These are phyloP conservation scores for Leucopsar rothschildi DNA, from an alignment of 2,113 vertebrate species.

Conservation along the genomic window DNA sequence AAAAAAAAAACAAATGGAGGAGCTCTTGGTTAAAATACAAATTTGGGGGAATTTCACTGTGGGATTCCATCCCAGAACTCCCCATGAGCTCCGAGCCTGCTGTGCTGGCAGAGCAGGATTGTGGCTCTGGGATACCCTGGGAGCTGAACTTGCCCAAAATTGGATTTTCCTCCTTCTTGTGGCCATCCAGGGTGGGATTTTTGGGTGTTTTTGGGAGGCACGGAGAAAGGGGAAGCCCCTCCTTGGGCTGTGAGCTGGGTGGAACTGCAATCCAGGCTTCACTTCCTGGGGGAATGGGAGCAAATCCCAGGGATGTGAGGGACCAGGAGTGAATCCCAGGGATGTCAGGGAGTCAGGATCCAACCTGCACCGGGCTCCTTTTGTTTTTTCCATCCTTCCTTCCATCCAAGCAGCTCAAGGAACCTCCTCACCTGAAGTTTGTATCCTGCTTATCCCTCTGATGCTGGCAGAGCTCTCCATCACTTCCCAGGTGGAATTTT, in stretches of 20 bases:
- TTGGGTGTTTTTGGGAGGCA: neutral
- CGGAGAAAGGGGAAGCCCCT: accelerated
- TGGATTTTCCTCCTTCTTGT: accelerated
- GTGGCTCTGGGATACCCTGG: accelerated
- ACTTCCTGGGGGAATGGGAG: neutral
- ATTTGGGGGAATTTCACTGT: neutral
- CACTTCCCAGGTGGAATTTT: neutral
- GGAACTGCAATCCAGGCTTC: neutral
- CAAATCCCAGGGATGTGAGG: too few relatives aligned
- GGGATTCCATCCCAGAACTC: neutral
- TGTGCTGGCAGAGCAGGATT: accelerated
- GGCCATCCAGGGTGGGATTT: accelerated
- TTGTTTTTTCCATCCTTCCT: too few relatives aligned
- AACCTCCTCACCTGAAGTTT: too few relatives aligned
- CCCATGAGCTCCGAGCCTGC: accelerated
- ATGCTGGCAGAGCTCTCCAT: accelerated
- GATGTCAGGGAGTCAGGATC: too few relatives aligned
- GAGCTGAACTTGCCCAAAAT: accelerated
- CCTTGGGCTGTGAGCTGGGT: neutral
- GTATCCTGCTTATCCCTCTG: neutral
- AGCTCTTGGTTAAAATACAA: neutral
- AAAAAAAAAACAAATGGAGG: neutral
- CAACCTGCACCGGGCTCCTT: too few relatives aligned
- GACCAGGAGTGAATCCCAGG: too few relatives aligned
- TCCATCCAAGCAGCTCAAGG: neutral